Conservation (phyloP, 2,888 invertebrate species). For the Tanytarsus gracilentus region DNA sequence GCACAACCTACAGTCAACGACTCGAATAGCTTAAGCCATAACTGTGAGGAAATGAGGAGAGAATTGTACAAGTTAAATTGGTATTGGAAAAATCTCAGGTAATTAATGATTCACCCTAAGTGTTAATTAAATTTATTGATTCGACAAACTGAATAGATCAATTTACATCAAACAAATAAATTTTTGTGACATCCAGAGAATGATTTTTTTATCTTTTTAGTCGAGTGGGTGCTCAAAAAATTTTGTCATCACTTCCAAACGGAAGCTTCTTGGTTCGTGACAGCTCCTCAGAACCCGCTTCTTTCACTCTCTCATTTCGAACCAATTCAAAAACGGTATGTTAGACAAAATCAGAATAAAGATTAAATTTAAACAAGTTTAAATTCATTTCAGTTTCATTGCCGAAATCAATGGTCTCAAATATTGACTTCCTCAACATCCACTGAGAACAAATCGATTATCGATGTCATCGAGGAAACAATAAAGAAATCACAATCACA, state of each 20-base stretch:
- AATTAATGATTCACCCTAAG: background rate
- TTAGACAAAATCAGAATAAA: too few relatives aligned
- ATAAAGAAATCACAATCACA: slow-evolving; percentile 14
- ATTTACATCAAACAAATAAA: background rate
- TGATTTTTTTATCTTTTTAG: background rate
- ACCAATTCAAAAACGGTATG: slow-evolving; percentile 56
- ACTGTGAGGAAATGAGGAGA: slow-evolving; percentile 15
- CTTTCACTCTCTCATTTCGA: slow-evolving; percentile 66
- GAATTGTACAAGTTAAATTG: background rate
- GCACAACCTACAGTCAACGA: background rate
- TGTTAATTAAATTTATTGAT: too few relatives aligned
- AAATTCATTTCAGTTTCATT: too few relatives aligned
- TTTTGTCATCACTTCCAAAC: slow-evolving; percentile 50
- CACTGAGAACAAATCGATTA: background rate
- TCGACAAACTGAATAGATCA: too few relatives aligned
- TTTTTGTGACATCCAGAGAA: background rate
- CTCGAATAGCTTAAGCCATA: background rate
- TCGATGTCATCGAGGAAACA: slow-evolving; percentile 11
- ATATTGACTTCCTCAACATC: background rate
- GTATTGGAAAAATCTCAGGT: background rate
- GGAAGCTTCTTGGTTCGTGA: slow-evolving; percentile 73
- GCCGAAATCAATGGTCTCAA: slow-evolving; percentile 55
- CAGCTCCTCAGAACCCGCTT: slow-evolving; percentile 59
- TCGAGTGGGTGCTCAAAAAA: slow-evolving; percentile 7
- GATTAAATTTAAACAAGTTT: too few relatives aligned